Evolutionary conservation across 1,140 invertebrate species (phyloP), one percentile per base, ranked within the genome.

Genomic region (Tetraneura akinire): DNA sequence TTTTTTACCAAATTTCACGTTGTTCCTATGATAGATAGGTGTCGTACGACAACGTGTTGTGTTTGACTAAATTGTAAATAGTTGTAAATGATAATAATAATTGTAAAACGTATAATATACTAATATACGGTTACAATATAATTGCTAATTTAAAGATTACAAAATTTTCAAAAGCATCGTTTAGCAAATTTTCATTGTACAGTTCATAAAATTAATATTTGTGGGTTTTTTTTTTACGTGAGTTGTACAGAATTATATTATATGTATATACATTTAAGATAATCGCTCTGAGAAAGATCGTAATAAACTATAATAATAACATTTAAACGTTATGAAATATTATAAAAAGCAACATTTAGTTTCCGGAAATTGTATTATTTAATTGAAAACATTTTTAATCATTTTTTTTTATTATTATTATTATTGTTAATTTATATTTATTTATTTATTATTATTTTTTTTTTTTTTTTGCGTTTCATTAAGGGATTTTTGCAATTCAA

Each of bases 401-500:
- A 49, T 37, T 37, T 37, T 37, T n/a, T n/a, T n/a, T n/a, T n/a
- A n/a, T n/a, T 16, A 70, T 14, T 14, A 23, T 47, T 57, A 21
- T 45, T 60, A 16, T 29, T 37, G 32, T 76, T 76, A 74, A 60
- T 23, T 78, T 57, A 5, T 78, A 13, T 21, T 60, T 26, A 57
- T 74, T n/a, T n/a, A n/a, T n/a, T n/a, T n/a, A n/a, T n/a, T n/a
- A n/a, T n/a, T n/a, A n/a, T n/a, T n/a, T n/a, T n/a, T n/a, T n/a
- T 62, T 45, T 37, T 78, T 62, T 5, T 47, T 45, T 62, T 60
- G 5, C 16, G 26, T 71, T 71, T 51, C 23, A 21, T 78, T 47
- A 45, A 78, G 32, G 74, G 74, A 37, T n/a, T 78, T 78, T 78
- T 78, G 74, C 55, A 78, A 78, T 78, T 76, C 60, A 42, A 55